Evolutionary conservation across 2,797 vertebrate genomes (phyloP).

Genomic region (Oryzias sinensis): DNA sequence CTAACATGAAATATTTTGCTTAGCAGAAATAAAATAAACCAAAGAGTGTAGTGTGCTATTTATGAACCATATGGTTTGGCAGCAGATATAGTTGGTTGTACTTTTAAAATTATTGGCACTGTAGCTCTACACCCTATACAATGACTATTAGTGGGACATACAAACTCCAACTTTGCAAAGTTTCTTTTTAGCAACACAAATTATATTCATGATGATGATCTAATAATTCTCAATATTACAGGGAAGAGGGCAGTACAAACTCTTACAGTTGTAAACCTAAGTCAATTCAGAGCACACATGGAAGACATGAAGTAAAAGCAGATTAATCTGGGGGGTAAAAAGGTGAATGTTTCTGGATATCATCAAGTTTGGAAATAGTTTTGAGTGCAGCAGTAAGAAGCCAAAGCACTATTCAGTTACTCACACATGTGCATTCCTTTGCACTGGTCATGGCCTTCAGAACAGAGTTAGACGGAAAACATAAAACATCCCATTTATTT

Average conservation of each 20-base stretch:
- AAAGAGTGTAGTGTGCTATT: not conserved
- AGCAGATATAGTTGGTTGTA: not conserved
- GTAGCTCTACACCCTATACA: too few relatives aligned
- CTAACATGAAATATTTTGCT: not conserved
- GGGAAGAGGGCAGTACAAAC: not conserved
- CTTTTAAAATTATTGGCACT: too few relatives aligned
- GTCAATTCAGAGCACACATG: too few relatives aligned
- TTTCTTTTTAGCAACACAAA: too few relatives aligned
- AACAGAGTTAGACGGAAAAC: constrained; percentile 10
- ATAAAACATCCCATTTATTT: constrained; percentile 44
- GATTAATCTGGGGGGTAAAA: not conserved
- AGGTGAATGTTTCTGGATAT: not conserved
- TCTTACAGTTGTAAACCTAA: not conserved
- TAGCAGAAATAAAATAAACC: not conserved
- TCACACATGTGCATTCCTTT: not conserved
- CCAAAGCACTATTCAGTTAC: not conserved
- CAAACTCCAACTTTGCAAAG: not conserved
- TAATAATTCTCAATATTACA: too few relatives aligned
- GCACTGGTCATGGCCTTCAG: not conserved
- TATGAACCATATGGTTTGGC: not conserved
- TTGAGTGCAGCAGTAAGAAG: constrained; percentile 8
- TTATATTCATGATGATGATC: too few relatives aligned
- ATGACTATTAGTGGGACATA: not conserved
- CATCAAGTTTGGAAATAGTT: constrained; percentile 2
- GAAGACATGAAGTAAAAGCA: not conserved